Evolutionary conservation across 2,888 invertebrate genomes (phyloP).

Genomic region (Acleris holmiana): DNA sequence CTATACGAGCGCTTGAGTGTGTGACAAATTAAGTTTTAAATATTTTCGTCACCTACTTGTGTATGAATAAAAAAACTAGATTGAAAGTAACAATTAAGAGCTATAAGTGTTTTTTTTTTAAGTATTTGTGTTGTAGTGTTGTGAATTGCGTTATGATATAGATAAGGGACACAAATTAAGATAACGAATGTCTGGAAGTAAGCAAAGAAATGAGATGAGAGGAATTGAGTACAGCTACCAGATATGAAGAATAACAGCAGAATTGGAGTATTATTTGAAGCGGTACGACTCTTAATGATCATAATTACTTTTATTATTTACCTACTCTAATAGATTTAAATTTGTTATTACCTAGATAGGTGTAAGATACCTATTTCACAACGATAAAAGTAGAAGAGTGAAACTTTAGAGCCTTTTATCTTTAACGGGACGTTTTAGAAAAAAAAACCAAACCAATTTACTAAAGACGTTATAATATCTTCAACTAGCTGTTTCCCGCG

Average conservation of each 20-base stretch:
- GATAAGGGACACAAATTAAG: constrained; percentile 55
- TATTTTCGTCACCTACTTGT: too few species aligned
- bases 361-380: too few species aligned
- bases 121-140: constrained; percentile 14
- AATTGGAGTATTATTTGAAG: constrained; percentile 39
- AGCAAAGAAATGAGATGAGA: constrained; percentile 65
- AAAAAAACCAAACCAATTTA: too few species aligned
- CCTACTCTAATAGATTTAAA: too few species aligned
- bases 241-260: constrained; percentile 51
- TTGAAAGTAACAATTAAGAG: not conserved
- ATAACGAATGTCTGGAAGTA: constrained; percentile 67
- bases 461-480: too few species aligned
- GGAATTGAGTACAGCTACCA: constrained; percentile 59
- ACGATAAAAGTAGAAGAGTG: too few species aligned
- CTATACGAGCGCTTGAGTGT: constrained; percentile 45
- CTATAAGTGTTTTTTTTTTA: constrained; percentile 1
- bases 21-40: not conserved
- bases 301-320: not conserved
- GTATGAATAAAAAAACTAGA: not conserved
- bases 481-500: too few species aligned
- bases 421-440: too few species aligned
- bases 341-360: too few species aligned
- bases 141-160: constrained; percentile 31
- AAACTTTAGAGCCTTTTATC: too few species aligned
- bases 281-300: constrained; percentile 26